phyloP scores from a whole-genome alignment of 2,113 vertebrate species.

The Budorcas taxicolor region DNA sequence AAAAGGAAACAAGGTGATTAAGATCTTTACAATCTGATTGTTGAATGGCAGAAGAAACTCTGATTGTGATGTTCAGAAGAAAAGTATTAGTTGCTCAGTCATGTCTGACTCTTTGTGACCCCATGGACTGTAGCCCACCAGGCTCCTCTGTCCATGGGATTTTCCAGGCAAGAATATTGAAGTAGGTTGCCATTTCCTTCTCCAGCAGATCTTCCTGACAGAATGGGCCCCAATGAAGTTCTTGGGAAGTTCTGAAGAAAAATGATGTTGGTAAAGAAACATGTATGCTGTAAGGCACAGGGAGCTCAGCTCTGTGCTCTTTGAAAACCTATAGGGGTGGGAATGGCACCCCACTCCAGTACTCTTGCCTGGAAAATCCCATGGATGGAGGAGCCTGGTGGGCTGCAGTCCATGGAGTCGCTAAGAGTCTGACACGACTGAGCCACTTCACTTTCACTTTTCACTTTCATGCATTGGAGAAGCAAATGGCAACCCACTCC shows the following conservation, averaged over 20 bases:
- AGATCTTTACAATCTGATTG: background rate
- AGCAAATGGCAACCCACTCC: too few species aligned
- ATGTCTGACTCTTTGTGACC: background rate
- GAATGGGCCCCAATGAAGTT: background rate
- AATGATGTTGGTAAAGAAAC: background rate
- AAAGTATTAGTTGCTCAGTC: background rate
- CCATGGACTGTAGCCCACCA: background rate
- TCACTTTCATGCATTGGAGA: too few species aligned
- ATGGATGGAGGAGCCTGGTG: too few species aligned
- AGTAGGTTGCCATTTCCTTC: background rate
- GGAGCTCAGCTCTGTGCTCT: background rate
- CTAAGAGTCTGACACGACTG: too few species aligned
- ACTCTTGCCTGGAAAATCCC: too few species aligned
- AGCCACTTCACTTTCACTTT: too few species aligned
- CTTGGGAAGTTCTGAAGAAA: conserved; percentile 8
- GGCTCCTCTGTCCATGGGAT: background rate
- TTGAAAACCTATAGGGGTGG: background rate
- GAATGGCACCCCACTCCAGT: too few species aligned
- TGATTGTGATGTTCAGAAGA: background rate
- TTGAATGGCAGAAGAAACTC: conserved; percentile 32
- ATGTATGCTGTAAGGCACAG: background rate
- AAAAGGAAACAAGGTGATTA: background rate
- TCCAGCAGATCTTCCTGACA: background rate
- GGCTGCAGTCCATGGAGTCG: too few species aligned
- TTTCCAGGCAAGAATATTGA: background rate